Base-by-base conservation (phyloP, 2,113 vertebrate genomes). In the Centropus unirufus region DNA sequence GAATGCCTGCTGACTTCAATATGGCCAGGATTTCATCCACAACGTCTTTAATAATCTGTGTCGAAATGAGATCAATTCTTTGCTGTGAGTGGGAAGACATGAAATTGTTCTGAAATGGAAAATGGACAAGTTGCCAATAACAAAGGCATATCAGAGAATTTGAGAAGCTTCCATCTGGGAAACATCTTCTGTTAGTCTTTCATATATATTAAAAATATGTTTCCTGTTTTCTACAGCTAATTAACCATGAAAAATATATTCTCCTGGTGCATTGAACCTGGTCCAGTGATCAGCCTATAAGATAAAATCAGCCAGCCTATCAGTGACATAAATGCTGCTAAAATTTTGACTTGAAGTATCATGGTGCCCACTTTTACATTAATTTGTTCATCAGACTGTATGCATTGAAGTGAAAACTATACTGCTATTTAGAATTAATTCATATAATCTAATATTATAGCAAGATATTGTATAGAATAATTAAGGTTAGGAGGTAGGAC, bases 81-180 rank as follows among this genome's bases (percentile, higher is more conserved):
- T 86, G 72, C 76, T 86, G 63, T 78, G 68, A 67, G 79, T 86
- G 68, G 79, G 72, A 92, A 94, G 92, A 94, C 2, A 2, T 57
- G 61, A 88, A 93, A 90, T 91, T 88, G 34, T 67, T 93, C 64
- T 86, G 51, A 93, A 96, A 93, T 68, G 44, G 79, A 91, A 96
- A 96, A 95, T 69, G 74, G 91, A 93, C 64, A 83, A 63, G 61
- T 86, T 95, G 87, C 95, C 94, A 97, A 76, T 90, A 93, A 81
- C 64, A 83, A 52, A 88, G 72, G 77, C 67, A 83, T 79, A 90
- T 92, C 64, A 75, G 67, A 73, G 79, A 93, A 83, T 88, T 57
- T 90, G 72, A 87, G 92, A 91, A 88, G 47, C 23, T 93, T 95
- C 79, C 83, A 68, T 89, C 51, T 95, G 88, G 87, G 85, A 83